Conservation (phyloP, 2,113 vertebrate species). For the Haliaeetus leucogaster region DNA sequence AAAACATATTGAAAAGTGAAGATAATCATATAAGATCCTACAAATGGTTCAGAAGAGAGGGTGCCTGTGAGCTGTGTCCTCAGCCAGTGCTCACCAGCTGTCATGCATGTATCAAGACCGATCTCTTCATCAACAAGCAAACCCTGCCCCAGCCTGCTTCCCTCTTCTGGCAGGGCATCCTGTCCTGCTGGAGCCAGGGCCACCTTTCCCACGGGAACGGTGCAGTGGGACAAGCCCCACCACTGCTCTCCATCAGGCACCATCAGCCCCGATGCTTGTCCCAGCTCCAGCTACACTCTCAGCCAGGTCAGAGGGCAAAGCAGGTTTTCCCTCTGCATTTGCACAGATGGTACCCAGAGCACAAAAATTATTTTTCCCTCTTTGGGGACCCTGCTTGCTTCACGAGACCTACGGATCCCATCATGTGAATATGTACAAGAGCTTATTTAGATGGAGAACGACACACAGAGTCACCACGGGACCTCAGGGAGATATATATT, state of each 20-base stretch:
- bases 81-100: background rate
- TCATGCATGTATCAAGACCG: accelerated
- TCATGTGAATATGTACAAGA: background rate
- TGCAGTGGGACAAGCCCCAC: background rate
- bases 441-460: background rate
- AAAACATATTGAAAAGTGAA: background rate
- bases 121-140: background rate
- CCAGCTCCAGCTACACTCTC: background rate
- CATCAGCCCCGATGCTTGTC: accelerated
- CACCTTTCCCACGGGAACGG: accelerated
- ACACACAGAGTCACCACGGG: background rate
- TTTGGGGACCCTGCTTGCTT: background rate
- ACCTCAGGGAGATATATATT: background rate
- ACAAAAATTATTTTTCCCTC: background rate
- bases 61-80: background rate
- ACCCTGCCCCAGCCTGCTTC: background rate
- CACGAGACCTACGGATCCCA: background rate
- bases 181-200: background rate
- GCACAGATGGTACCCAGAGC: background rate
- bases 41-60: background rate
- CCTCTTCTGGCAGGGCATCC: background rate
- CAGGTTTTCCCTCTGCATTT: background rate
- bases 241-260: background rate
- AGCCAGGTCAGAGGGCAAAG: background rate
- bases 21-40: background rate